Evolutionary conservation across 23 tunicate genomes (phyloP), one percentile per base, ranked within the genome.

Genomic region (Halocynthia roretzi): DNA sequence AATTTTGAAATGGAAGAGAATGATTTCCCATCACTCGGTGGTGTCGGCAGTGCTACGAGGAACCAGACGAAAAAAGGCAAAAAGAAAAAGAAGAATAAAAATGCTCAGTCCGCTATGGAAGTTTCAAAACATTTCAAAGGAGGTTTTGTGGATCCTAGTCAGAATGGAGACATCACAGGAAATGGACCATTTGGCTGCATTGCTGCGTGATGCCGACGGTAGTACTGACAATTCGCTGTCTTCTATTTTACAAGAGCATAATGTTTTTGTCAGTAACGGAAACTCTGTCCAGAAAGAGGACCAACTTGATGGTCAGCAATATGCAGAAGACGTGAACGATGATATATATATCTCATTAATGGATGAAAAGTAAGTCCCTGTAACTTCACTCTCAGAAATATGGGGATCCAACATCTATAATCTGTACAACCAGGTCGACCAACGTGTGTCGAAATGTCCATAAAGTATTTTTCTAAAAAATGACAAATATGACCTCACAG

Each of bases 81-180:
- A 44, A 74, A 74, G 78, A 74, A 74, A 18, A 74, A 74, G 22
- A 74, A 74, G 63, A 74, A 74, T 8, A 53, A 53, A 14, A 18
- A 21, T 56, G 44, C 44, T 0, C 62, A 62, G 19, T 50, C 56
- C 62, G 78, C 56, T 0, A 74, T 6, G 2, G 78, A 74, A 8
- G 9, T 74, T 12, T 74, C 78, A 53, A 74, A 74, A 5, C 78
- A 74, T 56, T 74, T 74, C 31, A 64, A 64, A 14, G 56, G n/a
- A 8, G 63, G 0, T 8, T 8, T 1, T 10, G 62, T 53, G n/a
- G 23, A 74, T 8, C 0, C 55, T 17, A 56, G 40, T 31, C 44
- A 31, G 44, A 31, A 31, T 4, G 44, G 44, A 31, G 44, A 31
- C 2, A 1, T 31, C 1, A 31, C 44, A 31, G 44, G 44, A 8